Base-by-base conservation (phyloP, 1,140 invertebrate species). In the Microplitis demolitor region DNA sequence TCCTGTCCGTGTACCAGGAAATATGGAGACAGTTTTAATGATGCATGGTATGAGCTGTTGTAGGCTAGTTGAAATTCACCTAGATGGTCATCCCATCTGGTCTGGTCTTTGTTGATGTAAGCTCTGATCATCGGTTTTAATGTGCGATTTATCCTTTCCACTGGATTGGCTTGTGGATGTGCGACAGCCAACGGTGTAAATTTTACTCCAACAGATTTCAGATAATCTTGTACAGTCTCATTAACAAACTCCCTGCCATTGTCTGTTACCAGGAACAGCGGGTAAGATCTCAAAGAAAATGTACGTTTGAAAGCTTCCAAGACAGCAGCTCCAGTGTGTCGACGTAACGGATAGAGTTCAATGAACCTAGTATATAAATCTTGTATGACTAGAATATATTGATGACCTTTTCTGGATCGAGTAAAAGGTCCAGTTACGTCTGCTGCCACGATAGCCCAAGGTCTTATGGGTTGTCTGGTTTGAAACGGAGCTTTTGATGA, bases 401-500 rank as follows among this genome's bases (percentile, higher is more conserved):
- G 34, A 9, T 68, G 33, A 8, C 53, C 53, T 4, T 11, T 13
- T 8, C 37, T 56, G 3, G 31, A 56, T 33, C 31, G 6, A 16
- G 53, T 31, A 3, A 68, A 13, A 1, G 66, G 35, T 11, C 53
- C 53, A 9, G 56, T 39, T 2, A 58, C 37, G 9, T 68, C 53
- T 11, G 34, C 54, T 0, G 53, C 51, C 4, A 54, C 9, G 0
- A 53, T 34, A 45, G 66, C 33, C 68, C 68, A 53, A 6, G 76
- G 78, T 14, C 60, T 16, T 58, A 74, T 37, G 0, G 69, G 35
- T n/a, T 69, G 24, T 3, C 72, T 66, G 70, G 79, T 77, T 0
- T 54, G 3, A 13, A 54, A n/a, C 5, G 74, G 58, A 1, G 74
- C 76, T 0, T 24, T 24, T 5, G 66, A 72, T 5, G 13, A 31